phyloP scores from a whole-genome alignment of 2,797 vertebrate species.

The Typhlichthys subterraneus region DNA sequence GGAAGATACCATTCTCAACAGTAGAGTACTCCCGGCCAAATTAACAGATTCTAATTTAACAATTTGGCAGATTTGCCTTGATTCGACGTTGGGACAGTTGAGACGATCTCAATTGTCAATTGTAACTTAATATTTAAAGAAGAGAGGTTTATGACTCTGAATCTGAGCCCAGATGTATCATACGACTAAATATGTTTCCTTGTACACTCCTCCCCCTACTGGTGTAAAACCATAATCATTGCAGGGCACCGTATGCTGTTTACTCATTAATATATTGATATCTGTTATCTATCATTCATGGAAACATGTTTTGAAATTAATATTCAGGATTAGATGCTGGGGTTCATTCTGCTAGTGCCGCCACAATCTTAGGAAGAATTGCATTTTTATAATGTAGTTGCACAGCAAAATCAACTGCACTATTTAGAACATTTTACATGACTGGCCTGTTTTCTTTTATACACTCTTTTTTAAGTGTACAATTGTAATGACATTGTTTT shows the following conservation, averaged over 20 bases:
- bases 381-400: slow-evolving; percentile 22
- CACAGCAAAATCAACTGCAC: slow-evolving; percentile 16
- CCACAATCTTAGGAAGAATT: slow-evolving; percentile 16
- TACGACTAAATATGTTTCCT: slow-evolving; percentile 64
- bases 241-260: slow-evolving; percentile 60
- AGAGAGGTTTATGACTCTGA: slow-evolving; percentile 8
- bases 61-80: too few relatives aligned
- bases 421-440: slow-evolving; percentile 13
- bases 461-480: not conserved
- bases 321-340: slow-evolving; percentile 63
- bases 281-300: slow-evolving; percentile 75
- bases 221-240: slow-evolving; percentile 71
- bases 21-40: too few relatives aligned
- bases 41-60: too few relatives aligned
- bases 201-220: slow-evolving; percentile 83
- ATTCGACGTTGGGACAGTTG: too few relatives aligned
- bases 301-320: slow-evolving; percentile 73
- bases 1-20: too few relatives aligned
- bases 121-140: slow-evolving; percentile 36
- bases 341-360: slow-evolving; percentile 27
- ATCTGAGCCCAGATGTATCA: slow-evolving; percentile 35
- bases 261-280: slow-evolving; percentile 67
- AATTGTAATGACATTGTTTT: too few relatives aligned
- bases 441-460: not conserved
- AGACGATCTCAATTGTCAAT: slow-evolving; percentile 44